These are phyloP conservation scores for Agrotis clavis DNA, from an alignment of 2,888 invertebrate species.

Conservation along the genomic window DNA sequence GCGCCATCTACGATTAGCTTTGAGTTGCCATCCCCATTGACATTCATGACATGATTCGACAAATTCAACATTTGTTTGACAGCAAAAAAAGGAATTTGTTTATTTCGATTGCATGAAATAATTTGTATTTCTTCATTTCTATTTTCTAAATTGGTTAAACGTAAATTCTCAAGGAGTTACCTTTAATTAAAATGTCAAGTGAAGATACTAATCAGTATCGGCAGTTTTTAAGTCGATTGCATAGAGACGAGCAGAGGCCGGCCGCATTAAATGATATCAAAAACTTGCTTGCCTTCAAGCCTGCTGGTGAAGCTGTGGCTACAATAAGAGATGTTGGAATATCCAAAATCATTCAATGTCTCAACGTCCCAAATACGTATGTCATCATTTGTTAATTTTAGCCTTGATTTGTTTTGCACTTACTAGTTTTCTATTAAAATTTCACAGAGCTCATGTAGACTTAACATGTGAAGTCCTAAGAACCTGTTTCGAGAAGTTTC, in stretches of 20 bases:
- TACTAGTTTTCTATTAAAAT: not conserved
- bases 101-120: slow-evolving; percentile 6
- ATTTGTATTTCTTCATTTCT: not conserved
- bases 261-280: slow-evolving; percentile 82
- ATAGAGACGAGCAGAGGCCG: slow-evolving; percentile 77
- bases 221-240: slow-evolving; percentile 75
- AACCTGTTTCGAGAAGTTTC: slow-evolving; percentile 90
- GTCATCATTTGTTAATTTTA: slow-evolving; percentile 44
- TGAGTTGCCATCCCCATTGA: too few relatives aligned
- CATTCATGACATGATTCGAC: not conserved
- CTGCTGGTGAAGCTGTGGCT: slow-evolving; percentile 74
- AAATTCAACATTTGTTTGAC: slow-evolving; percentile 29
- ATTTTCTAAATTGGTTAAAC: slow-evolving; percentile 1
- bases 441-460: slow-evolving; percentile 65
- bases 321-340: slow-evolving; percentile 86
- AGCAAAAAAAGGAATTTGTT: slow-evolving; percentile 38
- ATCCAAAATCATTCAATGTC: slow-evolving; percentile 92
- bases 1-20: too few relatives aligned
- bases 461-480: slow-evolving; percentile 71
- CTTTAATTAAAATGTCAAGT: slow-evolving; percentile 68
- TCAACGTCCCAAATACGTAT: slow-evolving; percentile 88
- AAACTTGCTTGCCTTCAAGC: slow-evolving; percentile 78
- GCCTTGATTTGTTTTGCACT: not conserved
- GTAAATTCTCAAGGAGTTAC: slow-evolving; percentile 10
- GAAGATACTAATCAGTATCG: slow-evolving; percentile 77